Conservation (phyloP, 2,113 vertebrate species). For the Petrocephalus zakoni region DNA sequence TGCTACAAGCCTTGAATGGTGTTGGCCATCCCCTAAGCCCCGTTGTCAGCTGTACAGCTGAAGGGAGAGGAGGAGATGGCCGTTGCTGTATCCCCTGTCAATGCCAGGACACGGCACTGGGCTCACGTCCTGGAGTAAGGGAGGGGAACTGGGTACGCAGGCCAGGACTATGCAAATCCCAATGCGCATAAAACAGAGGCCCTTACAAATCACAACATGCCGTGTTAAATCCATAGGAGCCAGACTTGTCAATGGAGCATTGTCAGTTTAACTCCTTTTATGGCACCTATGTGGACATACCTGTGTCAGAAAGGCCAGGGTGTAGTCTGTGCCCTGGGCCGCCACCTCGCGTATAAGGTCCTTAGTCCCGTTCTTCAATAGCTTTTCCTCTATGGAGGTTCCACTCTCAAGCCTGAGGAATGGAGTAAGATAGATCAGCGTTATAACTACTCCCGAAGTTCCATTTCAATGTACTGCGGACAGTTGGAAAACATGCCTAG, state of each 20-base stretch:
- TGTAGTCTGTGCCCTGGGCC: constrained; percentile 86
- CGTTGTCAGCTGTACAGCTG: background rate
- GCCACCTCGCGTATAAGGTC: constrained; percentile 90
- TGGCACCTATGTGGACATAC: constrained; percentile 42
- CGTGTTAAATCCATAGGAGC: background rate
- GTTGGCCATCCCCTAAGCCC: background rate
- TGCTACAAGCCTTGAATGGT: background rate
- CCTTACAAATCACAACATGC: background rate
- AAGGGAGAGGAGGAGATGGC: background rate
- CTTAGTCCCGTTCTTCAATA: constrained; percentile 87
- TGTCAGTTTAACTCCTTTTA: background rate
- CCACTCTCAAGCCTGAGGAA: constrained; percentile 76
- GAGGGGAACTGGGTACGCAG: background rate
- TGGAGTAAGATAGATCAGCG: background rate
- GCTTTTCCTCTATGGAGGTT: constrained; percentile 88
- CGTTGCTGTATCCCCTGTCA: constrained; percentile 20
- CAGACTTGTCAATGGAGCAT: background rate
- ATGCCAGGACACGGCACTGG: constrained; percentile 18
- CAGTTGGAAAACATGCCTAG: background rate
- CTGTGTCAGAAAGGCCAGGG: constrained; percentile 86
- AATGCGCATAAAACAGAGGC: background rate
- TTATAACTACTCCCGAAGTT: background rate
- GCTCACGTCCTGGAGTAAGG: constrained; percentile 20
- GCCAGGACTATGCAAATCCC: background rate
- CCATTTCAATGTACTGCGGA: background rate